A percentile compares a stretch with the other conserved stretches of the same genome.
These are phyloP conservation scores for Folsomia manolachei DNA, from an alignment of 2,888 invertebrate species.

Conservation along the genomic window DNA sequence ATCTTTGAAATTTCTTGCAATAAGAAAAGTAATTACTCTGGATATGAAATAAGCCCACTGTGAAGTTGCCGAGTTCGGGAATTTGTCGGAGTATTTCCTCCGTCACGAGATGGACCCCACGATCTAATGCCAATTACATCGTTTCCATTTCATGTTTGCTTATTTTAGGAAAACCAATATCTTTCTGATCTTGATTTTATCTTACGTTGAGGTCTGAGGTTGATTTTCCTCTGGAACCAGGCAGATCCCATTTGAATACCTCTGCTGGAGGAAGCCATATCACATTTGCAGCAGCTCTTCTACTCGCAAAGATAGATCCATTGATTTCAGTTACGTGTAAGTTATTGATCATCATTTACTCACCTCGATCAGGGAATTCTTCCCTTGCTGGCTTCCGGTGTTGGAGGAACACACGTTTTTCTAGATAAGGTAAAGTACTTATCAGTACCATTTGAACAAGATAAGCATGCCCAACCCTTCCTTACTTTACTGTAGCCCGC, in stretches of 20 bases:
- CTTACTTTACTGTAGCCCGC: slow-evolving; percentile 43
- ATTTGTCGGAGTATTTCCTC: slow-evolving; percentile 93
- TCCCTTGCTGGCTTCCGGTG: slow-evolving; percentile 43
- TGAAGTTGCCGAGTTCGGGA: slow-evolving; percentile 90
- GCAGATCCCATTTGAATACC: slow-evolving; percentile 93
- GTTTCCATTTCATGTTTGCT: no score
- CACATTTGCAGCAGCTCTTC: slow-evolving; percentile 52
- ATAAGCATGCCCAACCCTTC: no score
- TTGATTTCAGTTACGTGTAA: no score
- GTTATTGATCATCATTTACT: no score
- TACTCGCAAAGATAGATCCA: no score
- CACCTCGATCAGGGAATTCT: slow-evolving; percentile 43
- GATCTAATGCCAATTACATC: no score
- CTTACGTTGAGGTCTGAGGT: slow-evolving; percentile 91
- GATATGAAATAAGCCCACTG: slow-evolving; percentile 92
- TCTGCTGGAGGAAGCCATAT: slow-evolving; percentile 76
- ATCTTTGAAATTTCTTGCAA: neutral
- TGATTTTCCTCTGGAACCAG: slow-evolving; percentile 97
- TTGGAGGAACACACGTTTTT: slow-evolving; percentile 45
- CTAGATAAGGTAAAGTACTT: no score
- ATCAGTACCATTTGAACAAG: no score
- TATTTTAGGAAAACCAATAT: no score
- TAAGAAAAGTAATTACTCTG: slow-evolving; percentile 66
- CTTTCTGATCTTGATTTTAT: no score
- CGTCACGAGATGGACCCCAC: slow-evolving; percentile 94